These are phyloP conservation scores for Hafferia zeledoni DNA, from an alignment of 2,797 vertebrate species.

Conservation along the genomic window DNA sequence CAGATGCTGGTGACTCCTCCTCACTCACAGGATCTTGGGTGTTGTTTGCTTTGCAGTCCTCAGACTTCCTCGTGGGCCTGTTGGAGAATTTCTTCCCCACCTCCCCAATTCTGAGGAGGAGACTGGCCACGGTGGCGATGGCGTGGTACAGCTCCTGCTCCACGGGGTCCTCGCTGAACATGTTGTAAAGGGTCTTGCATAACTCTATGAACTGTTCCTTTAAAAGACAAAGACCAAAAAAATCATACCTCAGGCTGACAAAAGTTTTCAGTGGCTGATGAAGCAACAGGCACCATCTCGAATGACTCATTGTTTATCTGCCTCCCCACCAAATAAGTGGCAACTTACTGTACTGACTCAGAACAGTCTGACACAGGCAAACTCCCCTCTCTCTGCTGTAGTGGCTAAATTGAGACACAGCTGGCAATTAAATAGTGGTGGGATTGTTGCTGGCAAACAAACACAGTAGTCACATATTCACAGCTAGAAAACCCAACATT, in stretches of 20 bases:
- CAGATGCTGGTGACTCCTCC: constrained; percentile 62
- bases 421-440: background rate
- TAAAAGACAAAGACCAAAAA: constrained; percentile 18
- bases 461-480: background rate
- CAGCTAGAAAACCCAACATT: background rate
- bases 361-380: background rate
- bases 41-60: constrained; percentile 24
- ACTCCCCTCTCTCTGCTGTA: background rate
- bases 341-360: background rate
- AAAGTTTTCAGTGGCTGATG: background rate
- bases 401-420: background rate
- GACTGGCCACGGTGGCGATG: constrained; percentile 95
- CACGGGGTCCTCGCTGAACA: constrained; percentile 92
- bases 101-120: constrained; percentile 92
- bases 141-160: constrained; percentile 95
- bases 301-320: background rate
- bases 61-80: constrained; percentile 74
- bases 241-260: background rate
- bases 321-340: background rate
- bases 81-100: constrained; percentile 92
- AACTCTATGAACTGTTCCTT: constrained; percentile 98
- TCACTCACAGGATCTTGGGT: constrained; percentile 54
- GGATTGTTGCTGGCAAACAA: background rate
- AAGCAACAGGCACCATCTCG: background rate
- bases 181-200: constrained; percentile 97